Conservation (phyloP, 2,888 invertebrate species). For the Pristionchus fissidentatus region DNA sequence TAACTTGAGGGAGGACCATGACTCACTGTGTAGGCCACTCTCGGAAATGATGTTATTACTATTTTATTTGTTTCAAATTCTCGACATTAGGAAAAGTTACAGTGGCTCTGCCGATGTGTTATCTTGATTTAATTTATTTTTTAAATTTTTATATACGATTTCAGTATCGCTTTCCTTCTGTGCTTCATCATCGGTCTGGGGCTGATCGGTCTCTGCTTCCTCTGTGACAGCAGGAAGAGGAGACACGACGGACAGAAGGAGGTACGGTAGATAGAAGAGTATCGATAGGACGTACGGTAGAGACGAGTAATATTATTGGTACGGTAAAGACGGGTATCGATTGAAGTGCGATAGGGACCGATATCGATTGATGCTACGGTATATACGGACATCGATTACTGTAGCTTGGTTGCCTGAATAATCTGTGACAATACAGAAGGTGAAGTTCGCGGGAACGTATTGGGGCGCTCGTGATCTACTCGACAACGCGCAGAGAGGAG, state of each 20-base stretch:
- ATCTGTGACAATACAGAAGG: not conserved
- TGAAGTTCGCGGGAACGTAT: constrained; percentile 45
- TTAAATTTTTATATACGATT: not conserved
- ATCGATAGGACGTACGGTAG: not conserved
- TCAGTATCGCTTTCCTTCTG: not conserved
- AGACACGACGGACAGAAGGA: not conserved
- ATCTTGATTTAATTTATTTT: not conserved
- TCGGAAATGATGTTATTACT: too few relatives aligned
- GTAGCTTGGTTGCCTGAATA: not conserved
- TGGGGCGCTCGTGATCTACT: constrained; percentile 29
- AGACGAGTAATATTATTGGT: too few relatives aligned
- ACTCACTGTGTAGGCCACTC: too few relatives aligned
- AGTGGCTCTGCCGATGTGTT: too few relatives aligned
- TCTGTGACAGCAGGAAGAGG: not conserved
- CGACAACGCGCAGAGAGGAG: constrained; percentile 16
- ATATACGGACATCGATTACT: not conserved
- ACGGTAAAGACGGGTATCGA: too few relatives aligned
- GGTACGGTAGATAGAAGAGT: not conserved
- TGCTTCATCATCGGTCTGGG: not conserved
- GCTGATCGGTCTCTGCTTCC: not conserved
- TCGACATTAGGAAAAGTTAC: too few relatives aligned
- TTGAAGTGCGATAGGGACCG: too few relatives aligned
- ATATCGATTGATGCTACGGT: not conserved
- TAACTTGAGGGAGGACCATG: too few relatives aligned
- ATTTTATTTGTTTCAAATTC: too few relatives aligned